Percentiles rank a stretch among this genome's conserved stretches.
Evolutionary conservation across 2,113 vertebrate genomes (phyloP).

Genomic region (Pterophyllum scalare): DNA sequence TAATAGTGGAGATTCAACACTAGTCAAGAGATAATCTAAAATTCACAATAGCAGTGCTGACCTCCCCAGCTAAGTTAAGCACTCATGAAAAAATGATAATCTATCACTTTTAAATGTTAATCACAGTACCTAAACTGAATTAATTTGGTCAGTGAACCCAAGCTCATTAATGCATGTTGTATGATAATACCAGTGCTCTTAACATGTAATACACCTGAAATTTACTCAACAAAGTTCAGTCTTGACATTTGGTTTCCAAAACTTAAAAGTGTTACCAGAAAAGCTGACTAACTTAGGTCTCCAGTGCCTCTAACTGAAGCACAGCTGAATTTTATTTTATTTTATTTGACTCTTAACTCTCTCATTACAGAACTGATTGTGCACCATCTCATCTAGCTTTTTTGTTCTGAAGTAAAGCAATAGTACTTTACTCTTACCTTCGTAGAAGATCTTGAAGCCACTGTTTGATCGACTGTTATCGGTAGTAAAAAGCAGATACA

Average conservation of each 20-base stretch:
- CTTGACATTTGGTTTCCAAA: background rate
- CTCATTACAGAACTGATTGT: background rate
- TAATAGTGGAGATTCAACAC: conserved; percentile 1
- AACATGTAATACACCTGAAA: background rate
- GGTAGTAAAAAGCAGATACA: conserved; percentile 97
- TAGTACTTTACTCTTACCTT: conserved; percentile 81
- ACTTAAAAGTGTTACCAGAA: background rate
- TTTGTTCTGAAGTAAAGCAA: background rate
- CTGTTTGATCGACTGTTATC: conserved; percentile 98
- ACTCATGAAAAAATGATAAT: background rate
- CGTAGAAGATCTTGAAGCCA: conserved; percentile 98
- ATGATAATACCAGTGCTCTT: background rate
- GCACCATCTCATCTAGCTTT: background rate
- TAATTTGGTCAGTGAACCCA: background rate
- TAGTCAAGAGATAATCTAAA: background rate
- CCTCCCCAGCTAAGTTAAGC: background rate
- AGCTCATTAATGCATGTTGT: background rate
- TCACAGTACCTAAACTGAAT: background rate
- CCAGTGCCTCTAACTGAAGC: background rate
- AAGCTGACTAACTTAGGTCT: background rate
- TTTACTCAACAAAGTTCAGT: conserved; percentile 2
- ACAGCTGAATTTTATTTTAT: background rate
- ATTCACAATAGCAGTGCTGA: background rate
- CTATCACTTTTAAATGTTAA: background rate
- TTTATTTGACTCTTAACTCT: background rate